phyloP scores from a whole-genome alignment of 2,888 invertebrate species.

The Stenodera caucasica region DNA sequence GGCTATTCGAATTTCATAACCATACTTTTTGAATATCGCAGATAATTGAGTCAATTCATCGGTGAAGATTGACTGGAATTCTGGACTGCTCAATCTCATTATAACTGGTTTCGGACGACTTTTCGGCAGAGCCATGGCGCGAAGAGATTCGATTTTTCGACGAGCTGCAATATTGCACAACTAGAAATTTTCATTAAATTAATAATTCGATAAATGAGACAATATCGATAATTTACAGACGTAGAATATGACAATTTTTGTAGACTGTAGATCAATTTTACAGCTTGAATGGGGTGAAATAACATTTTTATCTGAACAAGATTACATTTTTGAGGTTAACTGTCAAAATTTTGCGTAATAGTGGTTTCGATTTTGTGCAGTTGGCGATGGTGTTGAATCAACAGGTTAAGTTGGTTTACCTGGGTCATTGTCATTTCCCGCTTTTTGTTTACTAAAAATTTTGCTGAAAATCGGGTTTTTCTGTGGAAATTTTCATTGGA shows the following conservation, averaged over 20 bases:
- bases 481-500: not conserved
- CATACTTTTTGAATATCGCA: constrained; percentile 75
- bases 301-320: constrained; percentile 15
- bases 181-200: too few species aligned
- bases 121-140: constrained; percentile 49
- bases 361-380: not conserved
- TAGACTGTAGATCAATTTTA: constrained; percentile 17
- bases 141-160: constrained; percentile 20
- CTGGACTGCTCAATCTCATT: constrained; percentile 69
- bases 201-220: not conserved
- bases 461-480: constrained; percentile 10
- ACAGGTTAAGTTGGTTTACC: constrained; percentile 18
- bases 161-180: constrained; percentile 9
- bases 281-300: constrained; percentile 15
- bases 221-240: constrained; percentile 18
- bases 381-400: not conserved
- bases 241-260: constrained; percentile 21
- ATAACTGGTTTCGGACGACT: constrained; percentile 64
- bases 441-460: constrained; percentile 20
- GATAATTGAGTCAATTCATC: constrained; percentile 74
- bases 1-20: constrained; percentile 88
- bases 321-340: constrained; percentile 1
- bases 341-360: not conserved
- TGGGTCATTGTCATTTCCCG: constrained; percentile 23
- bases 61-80: constrained; percentile 79